Percentiles rank a stretch among this genome's conserved stretches.
phyloP scores from a whole-genome alignment of 2,113 vertebrate genomes.

The Petaurus breviceps region DNA sequence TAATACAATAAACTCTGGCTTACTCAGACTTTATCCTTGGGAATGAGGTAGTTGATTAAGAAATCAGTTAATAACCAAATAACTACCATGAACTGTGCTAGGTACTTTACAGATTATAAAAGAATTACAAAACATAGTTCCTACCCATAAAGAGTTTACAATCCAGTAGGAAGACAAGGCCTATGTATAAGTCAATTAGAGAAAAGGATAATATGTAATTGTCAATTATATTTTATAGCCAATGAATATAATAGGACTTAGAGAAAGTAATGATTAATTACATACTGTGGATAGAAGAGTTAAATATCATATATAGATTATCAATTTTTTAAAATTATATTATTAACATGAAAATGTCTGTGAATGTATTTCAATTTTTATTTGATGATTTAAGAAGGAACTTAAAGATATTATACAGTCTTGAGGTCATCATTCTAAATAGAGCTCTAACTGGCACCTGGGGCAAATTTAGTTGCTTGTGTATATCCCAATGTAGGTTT shows the following conservation, averaged over 20 bases:
- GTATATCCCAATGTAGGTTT: not conserved
- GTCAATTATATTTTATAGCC: not conserved
- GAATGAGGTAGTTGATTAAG: not conserved
- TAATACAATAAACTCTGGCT: not conserved
- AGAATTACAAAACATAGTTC: not conserved
- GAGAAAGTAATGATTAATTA: conserved; percentile 18
- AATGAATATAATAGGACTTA: not conserved
- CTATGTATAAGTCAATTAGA: not conserved
- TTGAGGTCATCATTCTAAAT: not conserved
- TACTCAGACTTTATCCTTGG: not conserved
- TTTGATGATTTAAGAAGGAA: not conserved
- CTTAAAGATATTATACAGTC: not conserved
- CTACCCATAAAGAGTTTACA: not conserved
- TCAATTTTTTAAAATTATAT: not conserved
- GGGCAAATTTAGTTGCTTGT: not conserved
- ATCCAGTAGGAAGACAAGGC: not conserved
- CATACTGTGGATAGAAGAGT: not conserved
- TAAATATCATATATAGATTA: not conserved
- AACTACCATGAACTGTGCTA: not conserved
- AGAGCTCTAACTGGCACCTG: not conserved
- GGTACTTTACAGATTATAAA: not conserved
- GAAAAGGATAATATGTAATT: not conserved
- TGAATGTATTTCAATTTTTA: not conserved
- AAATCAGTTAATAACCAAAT: not conserved
- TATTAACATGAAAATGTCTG: not conserved